phyloP scores from a whole-genome alignment of 2,113 vertebrate genomes.

The Pelobates fuscus region DNA sequence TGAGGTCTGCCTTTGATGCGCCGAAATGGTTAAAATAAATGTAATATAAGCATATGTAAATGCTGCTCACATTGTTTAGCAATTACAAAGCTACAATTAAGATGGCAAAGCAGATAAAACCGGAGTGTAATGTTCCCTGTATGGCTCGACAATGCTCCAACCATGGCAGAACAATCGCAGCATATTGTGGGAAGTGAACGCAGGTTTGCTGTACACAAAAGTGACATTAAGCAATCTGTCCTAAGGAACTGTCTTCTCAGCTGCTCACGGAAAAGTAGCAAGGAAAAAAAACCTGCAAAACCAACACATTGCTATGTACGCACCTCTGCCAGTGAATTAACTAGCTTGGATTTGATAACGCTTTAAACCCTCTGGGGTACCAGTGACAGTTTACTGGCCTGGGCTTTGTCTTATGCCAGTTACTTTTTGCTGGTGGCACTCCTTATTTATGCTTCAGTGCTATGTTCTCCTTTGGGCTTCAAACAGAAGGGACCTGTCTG shows the following conservation, averaged over 20 bases:
- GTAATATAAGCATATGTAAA: too few relatives aligned
- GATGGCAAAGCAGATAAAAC: neutral
- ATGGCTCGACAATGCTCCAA: neutral
- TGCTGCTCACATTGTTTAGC: too few relatives aligned
- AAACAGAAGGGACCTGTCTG: slow-evolving; percentile 76
- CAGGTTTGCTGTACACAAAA: slow-evolving; percentile 68
- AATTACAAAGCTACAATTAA: neutral
- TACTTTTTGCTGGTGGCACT: slow-evolving; percentile 75
- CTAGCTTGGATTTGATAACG: slow-evolving; percentile 83
- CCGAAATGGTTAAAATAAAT: too few relatives aligned
- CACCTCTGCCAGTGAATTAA: slow-evolving; percentile 86
- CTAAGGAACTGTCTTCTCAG: slow-evolving; percentile 76
- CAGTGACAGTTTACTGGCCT: slow-evolving; percentile 71
- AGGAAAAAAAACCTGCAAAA: neutral
- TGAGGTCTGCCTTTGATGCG: too few relatives aligned
- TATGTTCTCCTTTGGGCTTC: slow-evolving; percentile 73
- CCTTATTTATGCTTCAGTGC: slow-evolving; percentile 79
- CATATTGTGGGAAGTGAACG: slow-evolving; percentile 67
- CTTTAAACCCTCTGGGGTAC: slow-evolving; percentile 74
- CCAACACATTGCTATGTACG: slow-evolving; percentile 52
- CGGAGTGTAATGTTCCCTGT: neutral
- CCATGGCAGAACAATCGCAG: neutral
- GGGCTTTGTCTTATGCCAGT: slow-evolving; percentile 82
- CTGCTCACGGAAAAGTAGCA: slow-evolving; percentile 38
- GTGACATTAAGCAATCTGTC: slow-evolving; percentile 62